Evolutionary conservation across 2,113 vertebrate genomes (phyloP).

Genomic region (Lasiurus cinereus): DNA sequence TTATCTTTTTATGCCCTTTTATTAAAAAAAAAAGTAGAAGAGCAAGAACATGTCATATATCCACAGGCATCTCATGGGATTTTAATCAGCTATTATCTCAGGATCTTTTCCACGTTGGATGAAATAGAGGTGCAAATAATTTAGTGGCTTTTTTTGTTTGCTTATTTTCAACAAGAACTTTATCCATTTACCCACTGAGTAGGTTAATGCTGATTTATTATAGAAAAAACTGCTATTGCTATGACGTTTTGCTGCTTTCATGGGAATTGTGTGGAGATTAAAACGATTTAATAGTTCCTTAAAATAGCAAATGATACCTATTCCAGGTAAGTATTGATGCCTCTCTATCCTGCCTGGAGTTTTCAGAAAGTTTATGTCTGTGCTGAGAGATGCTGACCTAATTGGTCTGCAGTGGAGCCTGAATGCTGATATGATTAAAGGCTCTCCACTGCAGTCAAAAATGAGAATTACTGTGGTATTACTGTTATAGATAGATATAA

Average conservation of each 20-base stretch:
- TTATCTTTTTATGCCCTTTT: constrained; percentile 43
- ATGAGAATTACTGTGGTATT: neutral
- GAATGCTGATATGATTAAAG: neutral
- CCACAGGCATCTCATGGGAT: neutral
- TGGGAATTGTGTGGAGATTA: neutral
- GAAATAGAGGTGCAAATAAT: constrained; percentile 34
- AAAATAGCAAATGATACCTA: constrained; percentile 32
- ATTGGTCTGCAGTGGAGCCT: neutral
- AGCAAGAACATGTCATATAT: neutral
- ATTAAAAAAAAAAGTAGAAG: neutral
- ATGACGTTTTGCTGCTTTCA: constrained; percentile 40
- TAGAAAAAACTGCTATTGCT: neutral
- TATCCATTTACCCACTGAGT: constrained; percentile 28
- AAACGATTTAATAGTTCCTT: constrained; percentile 35
- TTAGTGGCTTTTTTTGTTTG: neutral
- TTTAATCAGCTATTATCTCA: neutral
- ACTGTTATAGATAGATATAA: neutral
- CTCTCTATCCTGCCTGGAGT: neutral
- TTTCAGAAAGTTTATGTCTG: neutral
- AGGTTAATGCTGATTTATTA: constrained; percentile 61
- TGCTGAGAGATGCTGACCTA: neutral
- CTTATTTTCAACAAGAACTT: constrained; percentile 34
- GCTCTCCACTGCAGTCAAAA: neutral
- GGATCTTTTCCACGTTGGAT: neutral
- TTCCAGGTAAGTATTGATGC: neutral